Percentiles rank a stretch among this genome's conserved stretches.
phyloP scores from a whole-genome alignment of 2,888 invertebrate species.

The Punctoribates punctum region DNA sequence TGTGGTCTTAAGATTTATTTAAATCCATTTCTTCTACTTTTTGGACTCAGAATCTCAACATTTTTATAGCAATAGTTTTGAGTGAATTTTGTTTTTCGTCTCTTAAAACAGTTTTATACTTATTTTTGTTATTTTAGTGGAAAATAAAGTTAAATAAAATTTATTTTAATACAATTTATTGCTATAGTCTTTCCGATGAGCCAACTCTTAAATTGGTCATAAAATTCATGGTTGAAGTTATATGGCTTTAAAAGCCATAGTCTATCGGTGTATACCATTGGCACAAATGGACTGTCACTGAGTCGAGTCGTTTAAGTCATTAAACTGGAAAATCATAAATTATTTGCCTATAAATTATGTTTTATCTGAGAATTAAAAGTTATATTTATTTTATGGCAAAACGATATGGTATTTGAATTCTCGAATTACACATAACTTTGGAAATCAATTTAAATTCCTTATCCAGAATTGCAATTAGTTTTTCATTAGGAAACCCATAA shows the following conservation, averaged over 20 bases:
- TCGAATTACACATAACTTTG: neutral
- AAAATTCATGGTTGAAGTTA: constrained; percentile 13
- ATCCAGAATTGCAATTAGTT: neutral
- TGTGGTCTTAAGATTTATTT: constrained; percentile 14
- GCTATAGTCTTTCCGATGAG: neutral
- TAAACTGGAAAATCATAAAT: constrained; percentile 5
- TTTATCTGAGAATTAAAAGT: constrained; percentile 7
- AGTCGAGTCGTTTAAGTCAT: neutral
- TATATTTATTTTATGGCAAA: neutral
- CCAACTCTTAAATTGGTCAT: neutral
- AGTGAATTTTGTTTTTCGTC: neutral
- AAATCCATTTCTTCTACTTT: neutral
- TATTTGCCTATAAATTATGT: neutral
- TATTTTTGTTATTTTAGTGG: neutral
- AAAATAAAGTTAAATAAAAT: neutral
- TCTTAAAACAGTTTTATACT: neutral
- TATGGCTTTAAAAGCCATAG: neutral
- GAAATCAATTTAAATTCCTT: neutral
- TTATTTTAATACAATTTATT: constrained; percentile 9
- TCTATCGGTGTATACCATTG: neutral
- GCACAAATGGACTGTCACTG: constrained; percentile 15
- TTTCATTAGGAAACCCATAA: neutral
- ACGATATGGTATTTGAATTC: neutral
- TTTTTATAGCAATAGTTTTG: neutral
- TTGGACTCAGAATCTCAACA: neutral